These are phyloP conservation scores for Menidia beryllina DNA, from an alignment of 2,113 vertebrate genomes.

Conservation along the genomic window DNA sequence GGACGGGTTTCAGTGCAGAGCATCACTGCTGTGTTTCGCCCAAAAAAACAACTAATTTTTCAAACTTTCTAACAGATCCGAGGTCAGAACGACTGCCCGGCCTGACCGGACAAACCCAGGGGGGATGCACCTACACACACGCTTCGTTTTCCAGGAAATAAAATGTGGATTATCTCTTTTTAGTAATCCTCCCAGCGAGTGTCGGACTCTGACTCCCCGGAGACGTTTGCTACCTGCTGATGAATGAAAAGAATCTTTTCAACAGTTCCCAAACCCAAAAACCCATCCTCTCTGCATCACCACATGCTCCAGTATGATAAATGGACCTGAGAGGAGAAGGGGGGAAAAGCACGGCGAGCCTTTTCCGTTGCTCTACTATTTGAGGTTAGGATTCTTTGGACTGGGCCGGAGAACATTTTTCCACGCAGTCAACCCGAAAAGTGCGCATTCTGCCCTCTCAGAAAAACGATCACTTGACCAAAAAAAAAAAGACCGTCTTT, in stretches of 20 bases:
- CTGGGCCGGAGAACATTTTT: conserved; percentile 80
- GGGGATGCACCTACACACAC: no score
- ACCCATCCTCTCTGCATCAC: conserved; percentile 45
- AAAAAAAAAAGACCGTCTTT: conserved; percentile 29
- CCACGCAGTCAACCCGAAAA: conserved; percentile 81
- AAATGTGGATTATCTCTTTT: no score
- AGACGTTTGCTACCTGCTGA: no score
- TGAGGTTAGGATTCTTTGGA: conserved; percentile 85
- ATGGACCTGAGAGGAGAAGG: conserved; percentile 66
- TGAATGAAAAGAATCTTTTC: neutral
- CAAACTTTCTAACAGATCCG: no score
- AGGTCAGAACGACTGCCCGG: no score
- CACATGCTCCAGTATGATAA: conserved; percentile 64
- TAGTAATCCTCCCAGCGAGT: no score
- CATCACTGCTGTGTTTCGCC: no score
- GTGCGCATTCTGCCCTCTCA: conserved; percentile 77
- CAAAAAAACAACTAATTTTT: no score
- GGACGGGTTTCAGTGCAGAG: conserved; percentile 29
- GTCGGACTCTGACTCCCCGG: no score
- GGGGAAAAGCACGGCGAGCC: conserved; percentile 72
- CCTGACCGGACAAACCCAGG: no score
- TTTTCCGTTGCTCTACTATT: conserved; percentile 80
- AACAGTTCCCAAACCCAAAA: conserved; percentile 29
- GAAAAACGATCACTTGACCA: conserved; percentile 78
- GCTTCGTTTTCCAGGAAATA: no score